Conservation (phyloP, 2,797 vertebrate genomes). For the Falco columbarius region DNA sequence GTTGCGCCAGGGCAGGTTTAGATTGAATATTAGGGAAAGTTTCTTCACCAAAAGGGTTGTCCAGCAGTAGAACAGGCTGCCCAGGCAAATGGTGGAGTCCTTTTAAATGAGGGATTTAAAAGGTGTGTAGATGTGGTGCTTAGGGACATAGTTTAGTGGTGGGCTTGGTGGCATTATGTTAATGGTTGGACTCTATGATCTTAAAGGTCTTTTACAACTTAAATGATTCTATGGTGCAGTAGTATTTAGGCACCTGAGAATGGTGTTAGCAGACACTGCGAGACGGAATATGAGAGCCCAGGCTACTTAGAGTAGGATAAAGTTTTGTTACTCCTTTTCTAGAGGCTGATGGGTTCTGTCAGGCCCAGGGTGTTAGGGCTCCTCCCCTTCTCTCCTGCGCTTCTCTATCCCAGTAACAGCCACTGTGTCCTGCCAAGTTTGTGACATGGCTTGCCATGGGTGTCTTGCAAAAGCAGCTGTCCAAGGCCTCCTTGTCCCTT, state of each 20-base stretch:
- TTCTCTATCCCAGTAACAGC: not conserved
- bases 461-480: not conserved
- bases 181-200: not conserved
- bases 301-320: not conserved
- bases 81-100: not conserved
- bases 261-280: accelerated
- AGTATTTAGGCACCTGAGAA: not conserved
- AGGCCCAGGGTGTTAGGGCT: not conserved
- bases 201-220: not conserved
- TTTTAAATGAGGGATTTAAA: not conserved
- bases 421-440: not conserved
- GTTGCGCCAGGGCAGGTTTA: not conserved
- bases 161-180: not conserved
- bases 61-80: not conserved
- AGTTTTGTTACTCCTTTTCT: not conserved
- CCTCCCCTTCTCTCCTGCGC: not conserved
- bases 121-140: not conserved
- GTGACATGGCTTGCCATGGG: accelerated
- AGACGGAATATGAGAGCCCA: not conserved
- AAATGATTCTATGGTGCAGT: not conserved
- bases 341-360: not conserved
- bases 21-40: not conserved
- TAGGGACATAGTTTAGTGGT: not conserved
- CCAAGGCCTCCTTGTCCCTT: accelerated
- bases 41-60: not conserved